phyloP scores from a whole-genome alignment of 2,797 vertebrate species.

The Sebastes aleutianus region DNA sequence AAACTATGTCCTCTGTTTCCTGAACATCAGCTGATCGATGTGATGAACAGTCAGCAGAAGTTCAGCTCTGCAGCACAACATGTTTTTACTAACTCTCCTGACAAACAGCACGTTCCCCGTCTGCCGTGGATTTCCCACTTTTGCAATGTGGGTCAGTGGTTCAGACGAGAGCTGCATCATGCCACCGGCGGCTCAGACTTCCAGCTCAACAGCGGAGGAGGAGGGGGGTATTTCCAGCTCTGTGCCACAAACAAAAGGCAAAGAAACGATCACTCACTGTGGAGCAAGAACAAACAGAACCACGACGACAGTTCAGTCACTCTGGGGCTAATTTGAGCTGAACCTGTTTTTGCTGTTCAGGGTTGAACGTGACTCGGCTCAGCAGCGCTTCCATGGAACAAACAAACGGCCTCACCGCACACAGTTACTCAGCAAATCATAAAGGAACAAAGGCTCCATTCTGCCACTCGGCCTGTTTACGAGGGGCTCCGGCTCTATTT shows the following conservation, averaged over 20 bases:
- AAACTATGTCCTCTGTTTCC: neutral
- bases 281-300: neutral
- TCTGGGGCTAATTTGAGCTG: neutral
- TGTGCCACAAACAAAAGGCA: neutral
- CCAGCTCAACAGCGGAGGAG: neutral
- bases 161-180: neutral
- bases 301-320: conserved; percentile 6
- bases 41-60: neutral
- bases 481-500: neutral
- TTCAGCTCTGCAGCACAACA: neutral
- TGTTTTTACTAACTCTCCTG: neutral
- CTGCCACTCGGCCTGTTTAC: neutral
- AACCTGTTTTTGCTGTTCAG: conserved; percentile 19
- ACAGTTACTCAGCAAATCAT: conserved; percentile 38
- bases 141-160: neutral
- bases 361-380: neutral
- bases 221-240: conserved; percentile 19
- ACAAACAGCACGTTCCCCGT: neutral
- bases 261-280: neutral
- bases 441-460: conserved; percentile 37
- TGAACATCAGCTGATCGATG: neutral
- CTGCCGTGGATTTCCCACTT: neutral
- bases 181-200: neutral
- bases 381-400: neutral
- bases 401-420: neutral